phyloP scores from a whole-genome alignment of 2,888 invertebrate genomes.

The Pammene aurita region DNA sequence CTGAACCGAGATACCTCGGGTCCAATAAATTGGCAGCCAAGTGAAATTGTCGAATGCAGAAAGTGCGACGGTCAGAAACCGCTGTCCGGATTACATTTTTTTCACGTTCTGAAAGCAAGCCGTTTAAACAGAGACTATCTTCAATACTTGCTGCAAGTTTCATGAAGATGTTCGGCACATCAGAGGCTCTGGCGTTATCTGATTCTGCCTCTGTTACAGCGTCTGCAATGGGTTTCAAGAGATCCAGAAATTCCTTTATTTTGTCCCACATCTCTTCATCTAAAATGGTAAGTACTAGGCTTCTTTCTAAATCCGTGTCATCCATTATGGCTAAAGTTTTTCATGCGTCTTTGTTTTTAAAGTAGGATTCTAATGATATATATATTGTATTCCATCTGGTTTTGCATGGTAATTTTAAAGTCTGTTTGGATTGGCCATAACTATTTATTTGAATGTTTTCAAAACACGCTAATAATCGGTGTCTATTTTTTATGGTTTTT shows the following conservation, averaged over 20 bases:
- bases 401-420: slow-evolving; percentile 20
- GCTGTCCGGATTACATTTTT: neutral
- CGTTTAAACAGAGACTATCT: too few relatives aligned
- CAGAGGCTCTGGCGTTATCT: slow-evolving; percentile 1
- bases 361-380: slow-evolving; percentile 2
- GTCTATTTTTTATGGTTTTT: slow-evolving; percentile 5
- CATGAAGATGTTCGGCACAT: neutral
- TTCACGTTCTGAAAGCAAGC: neutral
- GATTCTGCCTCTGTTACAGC: slow-evolving; percentile 26
- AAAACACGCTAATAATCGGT: neutral
- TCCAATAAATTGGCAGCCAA: slow-evolving; percentile 1
- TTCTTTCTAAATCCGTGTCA: slow-evolving; percentile 6
- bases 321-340: slow-evolving; percentile 3
- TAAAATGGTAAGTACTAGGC: slow-evolving; percentile 9
- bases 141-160: too few relatives aligned
- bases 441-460: neutral
- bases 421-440: slow-evolving; percentile 1
- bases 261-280: slow-evolving; percentile 23
- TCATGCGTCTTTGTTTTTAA: slow-evolving; percentile 4
- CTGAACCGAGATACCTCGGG: neutral
- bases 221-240: slow-evolving; percentile 22
- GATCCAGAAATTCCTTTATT: slow-evolving; percentile 13
- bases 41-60: neutral
- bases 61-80: neutral
- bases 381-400: slow-evolving; percentile 3